These are phyloP conservation scores for Brachionus asplanchnoidis DNA, from an alignment of 1,140 invertebrate species.

Conservation along the genomic window DNA sequence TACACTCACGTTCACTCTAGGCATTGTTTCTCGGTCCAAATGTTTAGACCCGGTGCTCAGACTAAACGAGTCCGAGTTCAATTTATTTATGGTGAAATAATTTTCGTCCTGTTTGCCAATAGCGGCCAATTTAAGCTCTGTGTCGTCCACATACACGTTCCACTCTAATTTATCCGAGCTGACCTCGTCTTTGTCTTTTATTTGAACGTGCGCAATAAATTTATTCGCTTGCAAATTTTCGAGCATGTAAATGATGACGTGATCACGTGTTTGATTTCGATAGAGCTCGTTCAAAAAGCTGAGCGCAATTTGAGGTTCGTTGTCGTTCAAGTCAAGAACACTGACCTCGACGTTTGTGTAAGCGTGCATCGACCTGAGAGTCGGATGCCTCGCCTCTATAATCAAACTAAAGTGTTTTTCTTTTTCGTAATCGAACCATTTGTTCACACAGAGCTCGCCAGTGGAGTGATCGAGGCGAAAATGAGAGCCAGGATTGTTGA, in stretches of 20 bases:
- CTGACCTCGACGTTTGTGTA: not conserved
- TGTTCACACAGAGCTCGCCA: not conserved
- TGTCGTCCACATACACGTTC: not conserved
- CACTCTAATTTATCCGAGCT: not conserved
- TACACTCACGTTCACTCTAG: not conserved
- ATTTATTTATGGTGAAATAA: not conserved
- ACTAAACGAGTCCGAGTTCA: constrained; percentile 2
- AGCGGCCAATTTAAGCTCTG: not conserved
- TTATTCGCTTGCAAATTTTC: not conserved
- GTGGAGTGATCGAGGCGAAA: not conserved
- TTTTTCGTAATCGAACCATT: constrained; percentile 41
- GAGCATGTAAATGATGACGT: not conserved
- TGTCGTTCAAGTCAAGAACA: constrained; percentile 31
- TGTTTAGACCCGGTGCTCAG: not conserved
- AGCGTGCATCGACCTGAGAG: not conserved
- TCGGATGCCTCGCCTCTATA: not conserved
- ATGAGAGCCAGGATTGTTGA: not conserved
- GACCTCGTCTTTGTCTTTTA: not conserved
- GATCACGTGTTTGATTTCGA: not conserved
- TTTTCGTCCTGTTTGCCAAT: not conserved
- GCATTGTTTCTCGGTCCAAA: not conserved
- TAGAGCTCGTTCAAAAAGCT: not conserved
- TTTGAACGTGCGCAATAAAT: constrained; percentile 23
- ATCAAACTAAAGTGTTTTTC: not conserved
- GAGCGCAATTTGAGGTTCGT: not conserved